These are phyloP conservation scores for Ibidorhyncha struthersii DNA, from an alignment of 2,113 vertebrate species.

Conservation along the genomic window DNA sequence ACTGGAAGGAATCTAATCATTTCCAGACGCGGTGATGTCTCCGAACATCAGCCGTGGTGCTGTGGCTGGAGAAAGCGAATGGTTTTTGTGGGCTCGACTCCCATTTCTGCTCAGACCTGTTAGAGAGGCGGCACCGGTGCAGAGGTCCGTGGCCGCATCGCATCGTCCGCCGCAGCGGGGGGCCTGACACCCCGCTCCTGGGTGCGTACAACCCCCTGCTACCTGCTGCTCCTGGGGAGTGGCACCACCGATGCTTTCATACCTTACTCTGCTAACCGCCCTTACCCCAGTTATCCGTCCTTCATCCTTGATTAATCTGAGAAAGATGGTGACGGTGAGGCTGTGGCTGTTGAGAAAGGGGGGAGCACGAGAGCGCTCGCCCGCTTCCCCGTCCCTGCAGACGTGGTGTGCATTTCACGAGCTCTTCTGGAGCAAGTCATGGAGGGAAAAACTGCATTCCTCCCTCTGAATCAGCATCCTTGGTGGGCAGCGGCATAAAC, in stretches of 20 bases:
- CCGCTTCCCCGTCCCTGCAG: not conserved
- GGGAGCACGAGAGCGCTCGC: no score
- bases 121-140: not conserved
- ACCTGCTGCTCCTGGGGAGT: not conserved
- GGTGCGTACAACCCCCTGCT: fast-evolving
- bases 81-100: not conserved
- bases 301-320: not conserved
- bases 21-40: not conserved
- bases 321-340: not conserved
- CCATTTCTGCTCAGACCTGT: not conserved
- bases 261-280: not conserved
- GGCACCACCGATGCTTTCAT: not conserved
- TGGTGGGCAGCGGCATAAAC: not conserved
- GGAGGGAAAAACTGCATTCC: not conserved
- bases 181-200: not conserved
- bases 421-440: not conserved
- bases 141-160: fast-evolving
- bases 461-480: not conserved
- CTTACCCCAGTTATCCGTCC: not conserved
- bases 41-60: not conserved
- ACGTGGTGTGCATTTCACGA: not conserved
- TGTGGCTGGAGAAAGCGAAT: not conserved
- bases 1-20: conserved; percentile 65
- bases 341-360: not conserved
- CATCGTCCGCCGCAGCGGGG: fast-evolving